Evolutionary conservation across 2,888 invertebrate species (phyloP).

Genomic region (Caenorhabditis plicata): DNA sequence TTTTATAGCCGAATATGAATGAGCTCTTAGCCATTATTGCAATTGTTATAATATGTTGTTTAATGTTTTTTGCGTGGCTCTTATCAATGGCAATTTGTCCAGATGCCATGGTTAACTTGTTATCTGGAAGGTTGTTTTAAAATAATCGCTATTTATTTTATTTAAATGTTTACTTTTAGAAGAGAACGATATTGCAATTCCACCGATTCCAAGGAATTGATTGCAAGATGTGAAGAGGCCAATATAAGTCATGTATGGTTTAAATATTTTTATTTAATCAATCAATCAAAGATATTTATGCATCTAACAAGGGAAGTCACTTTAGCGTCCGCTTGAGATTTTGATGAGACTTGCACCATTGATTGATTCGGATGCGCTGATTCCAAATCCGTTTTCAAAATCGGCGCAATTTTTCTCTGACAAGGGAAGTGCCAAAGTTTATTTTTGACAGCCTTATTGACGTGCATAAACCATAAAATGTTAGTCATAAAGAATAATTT

Average conservation of each 20-base stretch:
- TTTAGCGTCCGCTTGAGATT: background rate
- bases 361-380: too few relatives aligned
- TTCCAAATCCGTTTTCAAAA: too few relatives aligned
- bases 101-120: slow-evolving; percentile 56
- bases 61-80: slow-evolving; percentile 61
- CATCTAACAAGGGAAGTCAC: background rate
- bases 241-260: slow-evolving; percentile 30
- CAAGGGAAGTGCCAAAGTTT: too few relatives aligned
- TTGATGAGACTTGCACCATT: too few relatives aligned
- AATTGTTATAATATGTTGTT: slow-evolving; percentile 59
- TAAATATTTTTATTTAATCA: background rate
- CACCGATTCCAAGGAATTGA: slow-evolving; percentile 53
- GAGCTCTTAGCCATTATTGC: slow-evolving; percentile 59
- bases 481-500: too few relatives aligned
- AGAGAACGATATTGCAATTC: slow-evolving; percentile 39
- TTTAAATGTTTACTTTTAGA: slow-evolving; percentile 36
- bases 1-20: slow-evolving; percentile 55
- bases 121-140: slow-evolving; percentile 53
- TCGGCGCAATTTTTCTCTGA: too few relatives aligned
- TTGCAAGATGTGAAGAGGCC: slow-evolving; percentile 39
- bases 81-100: slow-evolving; percentile 62
- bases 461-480: too few relatives aligned
- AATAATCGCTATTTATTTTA: too few relatives aligned
- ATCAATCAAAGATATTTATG: background rate
- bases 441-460: too few relatives aligned